Evolutionary conservation across 1,140 invertebrate genomes (phyloP), one percentile per base, ranked within the genome.

Genomic region (Cotesia glomerata): DNA sequence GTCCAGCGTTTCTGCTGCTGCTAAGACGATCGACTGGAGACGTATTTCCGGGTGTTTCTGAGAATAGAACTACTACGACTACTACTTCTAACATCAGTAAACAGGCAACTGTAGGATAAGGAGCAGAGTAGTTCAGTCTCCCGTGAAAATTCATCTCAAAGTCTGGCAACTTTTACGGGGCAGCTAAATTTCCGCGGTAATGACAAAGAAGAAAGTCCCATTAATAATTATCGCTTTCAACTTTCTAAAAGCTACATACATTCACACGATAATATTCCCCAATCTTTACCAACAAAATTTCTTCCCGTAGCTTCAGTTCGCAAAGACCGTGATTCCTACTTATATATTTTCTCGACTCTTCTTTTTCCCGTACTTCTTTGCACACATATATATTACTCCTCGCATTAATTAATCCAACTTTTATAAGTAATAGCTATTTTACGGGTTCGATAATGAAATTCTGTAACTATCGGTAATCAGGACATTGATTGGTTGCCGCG

Each of bases 361-460:
- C 18, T 13, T 45, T 14, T 52, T 16, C 54, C 4, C 11, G 9
- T 67, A 62, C 52, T 59, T 5, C 69, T 58, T 59, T 36, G 67
- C 7, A 45, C 11, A 9, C 39, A 45, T 45, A 45, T 45, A 45
- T 45, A 45, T 45, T 45, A 45, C 8, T 45, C 39, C 39, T 45
- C 11, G 11, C 11, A 45, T 45, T 70, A 59, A 63, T 68, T 56
- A 16, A 65, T 65, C 56, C 26, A 78, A 82, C 72, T 84, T 81
- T 81, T 77, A 67, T 75, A 79, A 80, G 77, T 80, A 84, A 83
- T 80, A 74, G 73, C 75, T 70, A 79, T 80, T 85, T 85, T 84
- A 84, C 79, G 74, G 62, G 69, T 76, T 77, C 78, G 82, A 84
- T 85, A 85, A 84, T 85, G 82, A 84, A 84, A 85, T 84, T 84